Percentiles rank a stretch among this genome's conserved stretches.
phyloP scores from a whole-genome alignment of 2,888 invertebrate species.

The Platycheirus rosarum region DNA sequence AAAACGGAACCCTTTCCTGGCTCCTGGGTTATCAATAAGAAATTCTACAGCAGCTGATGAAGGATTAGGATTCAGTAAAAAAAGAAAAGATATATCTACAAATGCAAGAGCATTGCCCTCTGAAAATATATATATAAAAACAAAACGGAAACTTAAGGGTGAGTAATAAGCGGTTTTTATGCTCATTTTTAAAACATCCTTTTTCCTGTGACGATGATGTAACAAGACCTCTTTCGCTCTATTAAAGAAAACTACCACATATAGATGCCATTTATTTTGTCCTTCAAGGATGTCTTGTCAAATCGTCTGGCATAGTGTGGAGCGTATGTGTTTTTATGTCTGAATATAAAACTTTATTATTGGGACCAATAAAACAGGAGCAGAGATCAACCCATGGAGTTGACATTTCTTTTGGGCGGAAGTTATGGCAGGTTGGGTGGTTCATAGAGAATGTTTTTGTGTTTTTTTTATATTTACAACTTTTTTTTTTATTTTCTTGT shows the following conservation, averaged over 20 bases:
- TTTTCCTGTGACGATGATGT: not conserved
- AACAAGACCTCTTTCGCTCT: not conserved
- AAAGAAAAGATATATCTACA: not conserved
- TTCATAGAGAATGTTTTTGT: not conserved
- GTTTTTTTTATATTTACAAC: not conserved
- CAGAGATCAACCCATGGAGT: not conserved
- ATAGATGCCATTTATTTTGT: not conserved
- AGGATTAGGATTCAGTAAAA: not conserved
- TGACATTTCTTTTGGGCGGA: not conserved
- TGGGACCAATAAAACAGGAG: not conserved
- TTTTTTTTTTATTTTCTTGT: too few species aligned
- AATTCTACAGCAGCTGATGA: not conserved
- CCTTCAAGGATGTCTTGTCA: not conserved
- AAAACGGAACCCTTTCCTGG: too few species aligned
- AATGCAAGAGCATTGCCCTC: not conserved
- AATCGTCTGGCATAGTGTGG: not conserved
- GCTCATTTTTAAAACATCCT: not conserved
- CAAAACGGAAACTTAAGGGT: not conserved
- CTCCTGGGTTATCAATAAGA: too few species aligned
- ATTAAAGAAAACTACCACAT: not conserved
- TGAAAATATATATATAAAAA: too few species aligned
- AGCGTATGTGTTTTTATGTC: not conserved
- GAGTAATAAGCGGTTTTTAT: not conserved
- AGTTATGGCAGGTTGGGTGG: not conserved
- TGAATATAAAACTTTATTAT: slow-evolving; percentile 1